phyloP scores from a whole-genome alignment of 2,888 invertebrate genomes.

The Lithophane socia region DNA sequence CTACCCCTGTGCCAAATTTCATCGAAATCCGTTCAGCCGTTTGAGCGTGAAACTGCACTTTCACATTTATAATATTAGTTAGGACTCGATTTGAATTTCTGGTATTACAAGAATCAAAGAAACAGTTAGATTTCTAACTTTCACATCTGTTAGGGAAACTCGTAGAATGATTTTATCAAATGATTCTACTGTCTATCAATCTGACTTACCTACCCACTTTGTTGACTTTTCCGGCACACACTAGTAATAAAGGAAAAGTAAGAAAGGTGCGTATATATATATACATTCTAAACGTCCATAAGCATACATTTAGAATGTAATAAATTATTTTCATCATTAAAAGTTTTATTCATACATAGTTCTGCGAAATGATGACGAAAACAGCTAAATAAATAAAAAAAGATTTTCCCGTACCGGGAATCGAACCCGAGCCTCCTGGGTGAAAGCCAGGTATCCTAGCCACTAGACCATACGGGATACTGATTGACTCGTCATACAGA shows the following conservation, averaged over 20 bases:
- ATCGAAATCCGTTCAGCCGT: too few species aligned
- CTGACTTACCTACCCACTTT: not conserved
- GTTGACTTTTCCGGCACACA: conserved; percentile 33
- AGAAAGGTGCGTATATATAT: not conserved
- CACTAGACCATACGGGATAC: conserved; percentile 92
- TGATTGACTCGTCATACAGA: rapidly evolving
- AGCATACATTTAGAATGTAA: not conserved
- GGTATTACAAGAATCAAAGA: conserved; percentile 1
- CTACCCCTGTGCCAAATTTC: too few species aligned
- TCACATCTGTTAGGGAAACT: conserved; percentile 24
- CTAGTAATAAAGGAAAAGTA: conserved; percentile 10
- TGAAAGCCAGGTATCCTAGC: conserved; percentile 94
- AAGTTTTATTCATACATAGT: not conserved
- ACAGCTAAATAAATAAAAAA: conserved; percentile 27
- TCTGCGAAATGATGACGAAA: not conserved
- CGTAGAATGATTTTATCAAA: conserved; percentile 38
- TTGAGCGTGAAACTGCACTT: too few species aligned
- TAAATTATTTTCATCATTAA: not conserved
- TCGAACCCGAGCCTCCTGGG: conserved; percentile 94
- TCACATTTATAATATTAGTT: too few species aligned
- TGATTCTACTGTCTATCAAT: conserved; percentile 49
- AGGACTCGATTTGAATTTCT: conserved; percentile 2
- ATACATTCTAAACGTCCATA: not conserved
- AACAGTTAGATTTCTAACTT: conserved; percentile 28
- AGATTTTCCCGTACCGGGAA: conserved; percentile 92